phyloP scores from a whole-genome alignment of 2,113 vertebrate species.

The Canis aureus region DNA sequence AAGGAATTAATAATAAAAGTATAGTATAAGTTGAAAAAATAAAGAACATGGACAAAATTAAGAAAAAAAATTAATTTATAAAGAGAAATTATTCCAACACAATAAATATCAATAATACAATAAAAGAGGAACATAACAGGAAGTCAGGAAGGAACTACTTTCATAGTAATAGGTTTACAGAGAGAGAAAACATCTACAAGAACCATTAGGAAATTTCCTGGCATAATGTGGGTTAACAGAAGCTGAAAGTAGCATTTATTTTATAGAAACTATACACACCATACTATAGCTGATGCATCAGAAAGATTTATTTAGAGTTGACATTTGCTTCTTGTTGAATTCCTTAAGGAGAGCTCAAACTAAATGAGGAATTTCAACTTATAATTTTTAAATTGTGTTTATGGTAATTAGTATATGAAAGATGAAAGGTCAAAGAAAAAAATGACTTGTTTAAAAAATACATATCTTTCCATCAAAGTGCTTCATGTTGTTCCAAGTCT shows the following conservation, averaged over 20 bases:
- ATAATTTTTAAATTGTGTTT: conserved; percentile 25
- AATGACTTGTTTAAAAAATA: conserved; percentile 52
- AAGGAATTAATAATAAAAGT: conserved; percentile 56
- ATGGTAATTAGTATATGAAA: conserved; percentile 13
- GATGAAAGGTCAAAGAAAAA: conserved; percentile 59
- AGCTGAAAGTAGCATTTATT: conserved; percentile 54
- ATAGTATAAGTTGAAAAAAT: conserved; percentile 26
- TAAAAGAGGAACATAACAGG: conserved; percentile 44
- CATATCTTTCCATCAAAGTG: not conserved
- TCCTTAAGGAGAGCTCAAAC: conserved; percentile 6
- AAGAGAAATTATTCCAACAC: conserved; percentile 58
- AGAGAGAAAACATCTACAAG: conserved; percentile 38
- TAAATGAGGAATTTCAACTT: conserved; percentile 58
- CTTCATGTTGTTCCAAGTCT: conserved; percentile 30
- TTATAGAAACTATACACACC: conserved; percentile 13
- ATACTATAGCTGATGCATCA: not conserved
- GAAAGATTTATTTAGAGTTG: conserved; percentile 57
- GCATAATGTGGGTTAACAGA: conserved; percentile 35
- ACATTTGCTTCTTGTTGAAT: conserved; percentile 54
- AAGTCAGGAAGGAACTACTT: conserved; percentile 67
- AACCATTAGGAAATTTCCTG: conserved; percentile 65
- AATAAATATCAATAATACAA: conserved; percentile 69
- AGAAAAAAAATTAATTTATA: conserved; percentile 69
- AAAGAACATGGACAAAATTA: conserved; percentile 43
- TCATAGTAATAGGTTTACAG: conserved; percentile 65